phyloP scores from a whole-genome alignment of 2,888 invertebrate genomes.

The Biston stratarius region DNA sequence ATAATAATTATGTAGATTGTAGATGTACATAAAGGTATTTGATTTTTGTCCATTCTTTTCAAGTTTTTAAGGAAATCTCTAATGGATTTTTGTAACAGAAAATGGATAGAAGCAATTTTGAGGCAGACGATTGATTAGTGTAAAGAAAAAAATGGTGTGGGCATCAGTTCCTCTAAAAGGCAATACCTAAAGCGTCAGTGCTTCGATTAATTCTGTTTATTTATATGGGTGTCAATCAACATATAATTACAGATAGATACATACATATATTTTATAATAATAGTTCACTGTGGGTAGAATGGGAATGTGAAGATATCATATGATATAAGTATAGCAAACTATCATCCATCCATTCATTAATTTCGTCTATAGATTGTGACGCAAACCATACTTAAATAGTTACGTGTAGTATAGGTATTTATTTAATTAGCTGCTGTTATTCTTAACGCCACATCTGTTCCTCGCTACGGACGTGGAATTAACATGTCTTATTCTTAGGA shows the following conservation, averaged over 20 bases:
- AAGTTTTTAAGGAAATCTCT: neutral
- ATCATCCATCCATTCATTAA: slow-evolving; percentile 52
- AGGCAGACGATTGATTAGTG: slow-evolving; percentile 29
- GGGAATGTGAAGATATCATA: slow-evolving; percentile 28
- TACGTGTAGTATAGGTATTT: slow-evolving; percentile 52
- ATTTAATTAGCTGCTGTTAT: slow-evolving; percentile 66
- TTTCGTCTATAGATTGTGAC: slow-evolving; percentile 51
- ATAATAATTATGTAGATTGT: no score
- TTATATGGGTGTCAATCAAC: slow-evolving; percentile 44
- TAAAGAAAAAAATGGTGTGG: slow-evolving; percentile 34
- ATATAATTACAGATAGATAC: slow-evolving; percentile 30
- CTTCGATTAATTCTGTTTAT: slow-evolving; percentile 40
- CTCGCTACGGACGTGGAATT: slow-evolving; percentile 37
- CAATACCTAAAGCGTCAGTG: slow-evolving; percentile 35
- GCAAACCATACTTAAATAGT: slow-evolving; percentile 53
- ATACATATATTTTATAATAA: no score
- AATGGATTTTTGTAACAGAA: slow-evolving; percentile 15
- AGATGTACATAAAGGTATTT: neutral
- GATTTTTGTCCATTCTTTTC: neutral
- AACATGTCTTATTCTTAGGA: slow-evolving; percentile 18
- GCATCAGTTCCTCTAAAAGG: slow-evolving; percentile 35
- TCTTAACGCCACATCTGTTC: slow-evolving; percentile 39
- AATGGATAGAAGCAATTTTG: slow-evolving; percentile 34
- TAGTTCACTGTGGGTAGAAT: no score
- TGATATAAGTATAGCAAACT: slow-evolving; percentile 28